Percentiles rank a stretch among this genome's conserved stretches.
phyloP scores from a whole-genome alignment of 2,888 invertebrate genomes.

The Drosophila prolongata region DNA sequence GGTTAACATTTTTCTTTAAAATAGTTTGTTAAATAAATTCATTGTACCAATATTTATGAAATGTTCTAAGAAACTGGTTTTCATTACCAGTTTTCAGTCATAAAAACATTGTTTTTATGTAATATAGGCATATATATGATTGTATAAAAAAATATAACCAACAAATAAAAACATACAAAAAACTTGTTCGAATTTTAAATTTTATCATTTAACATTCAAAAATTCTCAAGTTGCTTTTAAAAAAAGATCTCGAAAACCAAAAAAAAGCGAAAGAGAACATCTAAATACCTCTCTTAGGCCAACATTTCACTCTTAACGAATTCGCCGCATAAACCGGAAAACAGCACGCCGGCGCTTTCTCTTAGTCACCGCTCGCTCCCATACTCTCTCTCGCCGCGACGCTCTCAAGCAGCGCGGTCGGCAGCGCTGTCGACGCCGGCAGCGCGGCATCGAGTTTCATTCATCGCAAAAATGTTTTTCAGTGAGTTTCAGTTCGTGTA shows the following conservation, averaged over 20 bases:
- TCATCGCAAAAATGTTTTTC: conserved; percentile 59
- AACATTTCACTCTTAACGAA: conserved; percentile 27
- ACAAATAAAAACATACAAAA: too few relatives aligned
- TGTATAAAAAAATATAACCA: too few relatives aligned
- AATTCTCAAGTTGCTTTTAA: not conserved
- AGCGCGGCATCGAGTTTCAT: conserved; percentile 79
- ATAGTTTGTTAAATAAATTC: too few relatives aligned
- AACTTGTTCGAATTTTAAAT: too few relatives aligned
- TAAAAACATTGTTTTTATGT: too few relatives aligned
- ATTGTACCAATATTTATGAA: too few relatives aligned
- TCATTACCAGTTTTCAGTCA: too few relatives aligned
- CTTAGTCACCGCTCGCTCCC: conserved; percentile 4
- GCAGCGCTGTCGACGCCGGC: conserved; percentile 35
- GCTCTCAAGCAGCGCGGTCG: conserved; percentile 15
- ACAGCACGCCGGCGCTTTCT: conserved; percentile 33
- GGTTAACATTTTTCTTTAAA: too few relatives aligned
- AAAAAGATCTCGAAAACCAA: not conserved
- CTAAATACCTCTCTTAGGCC: conserved; percentile 11
- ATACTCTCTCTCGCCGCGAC: conserved; percentile 8
- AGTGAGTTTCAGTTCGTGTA: conserved; percentile 58
- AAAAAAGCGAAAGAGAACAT: conserved; percentile 6
- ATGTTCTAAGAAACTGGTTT: too few relatives aligned
- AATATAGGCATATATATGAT: too few relatives aligned
- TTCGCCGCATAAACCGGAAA: conserved; percentile 72
- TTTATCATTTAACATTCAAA: too few relatives aligned